Evolutionary conservation across 2,888 invertebrate species (phyloP).

Genomic region (Habrosyne pyritoides): DNA sequence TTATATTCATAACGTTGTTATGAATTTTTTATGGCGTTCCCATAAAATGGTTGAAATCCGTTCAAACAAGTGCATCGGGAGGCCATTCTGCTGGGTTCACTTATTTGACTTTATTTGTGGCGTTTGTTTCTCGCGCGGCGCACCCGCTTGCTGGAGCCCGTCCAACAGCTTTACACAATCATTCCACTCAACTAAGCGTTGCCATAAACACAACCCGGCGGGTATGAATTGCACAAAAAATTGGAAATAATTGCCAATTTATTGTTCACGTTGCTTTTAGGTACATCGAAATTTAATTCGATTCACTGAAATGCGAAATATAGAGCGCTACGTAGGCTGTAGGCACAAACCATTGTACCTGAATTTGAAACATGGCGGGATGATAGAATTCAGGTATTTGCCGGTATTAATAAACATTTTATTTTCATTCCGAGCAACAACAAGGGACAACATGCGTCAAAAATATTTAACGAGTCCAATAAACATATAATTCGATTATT

Average conservation of each 20-base stretch:
- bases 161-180: conserved; percentile 83
- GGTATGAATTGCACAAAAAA: conserved; percentile 81
- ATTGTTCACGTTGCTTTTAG: conserved; percentile 60
- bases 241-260: conserved; percentile 77
- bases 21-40: conserved; percentile 39
- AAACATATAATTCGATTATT: too few relatives aligned
- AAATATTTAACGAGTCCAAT: too few relatives aligned
- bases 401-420: background rate
- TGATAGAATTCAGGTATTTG: background rate
- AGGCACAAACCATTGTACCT: background rate
- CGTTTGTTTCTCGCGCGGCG: conserved; percentile 69
- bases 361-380: background rate
- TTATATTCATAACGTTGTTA: too few relatives aligned
- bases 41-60: conserved; percentile 34
- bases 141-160: conserved; percentile 70
- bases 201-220: conserved; percentile 80
- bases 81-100: conserved; percentile 60
- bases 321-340: conserved; percentile 9
- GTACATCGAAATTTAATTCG: conserved; percentile 56
- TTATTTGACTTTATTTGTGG: conserved; percentile 80
- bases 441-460: too few relatives aligned
- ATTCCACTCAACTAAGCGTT: conserved; percentile 83
- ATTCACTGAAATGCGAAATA: conserved; percentile 14
- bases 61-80: conserved; percentile 35
- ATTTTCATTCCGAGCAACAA: too few relatives aligned